These are phyloP conservation scores for Caenorhabditis latens DNA, from an alignment of 1,140 invertebrate genomes.

Conservation along the genomic window DNA sequence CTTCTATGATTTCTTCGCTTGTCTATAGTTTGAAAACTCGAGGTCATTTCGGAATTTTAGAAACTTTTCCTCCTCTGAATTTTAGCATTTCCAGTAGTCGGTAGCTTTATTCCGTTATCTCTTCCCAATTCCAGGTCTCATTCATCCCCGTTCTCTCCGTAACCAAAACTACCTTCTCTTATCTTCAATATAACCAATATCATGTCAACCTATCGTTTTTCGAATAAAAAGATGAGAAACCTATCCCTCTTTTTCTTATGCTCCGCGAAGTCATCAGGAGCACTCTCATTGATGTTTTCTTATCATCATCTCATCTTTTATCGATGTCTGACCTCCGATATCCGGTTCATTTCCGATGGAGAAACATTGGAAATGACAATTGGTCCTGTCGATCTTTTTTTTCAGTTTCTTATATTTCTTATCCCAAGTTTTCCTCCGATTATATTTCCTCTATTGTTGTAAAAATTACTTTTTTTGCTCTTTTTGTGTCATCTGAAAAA, in stretches of 20 bases:
- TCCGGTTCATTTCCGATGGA: constrained; percentile 32
- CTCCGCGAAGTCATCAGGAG: no score
- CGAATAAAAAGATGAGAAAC: constrained; percentile 12
- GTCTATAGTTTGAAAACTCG: no score
- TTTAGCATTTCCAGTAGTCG: no score
- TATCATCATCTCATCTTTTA: constrained; percentile 40
- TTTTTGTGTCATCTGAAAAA: not conserved
- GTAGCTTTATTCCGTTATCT: no score
- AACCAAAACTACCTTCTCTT: not conserved
- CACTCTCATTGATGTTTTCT: not conserved
- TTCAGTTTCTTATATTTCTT: not conserved
- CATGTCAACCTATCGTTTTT: not conserved
- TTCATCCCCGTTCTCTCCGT: not conserved
- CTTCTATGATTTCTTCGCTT: no score
- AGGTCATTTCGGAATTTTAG: no score
- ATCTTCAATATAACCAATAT: not conserved
- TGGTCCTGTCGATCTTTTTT: not conserved
- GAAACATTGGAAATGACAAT: constrained; percentile 53
- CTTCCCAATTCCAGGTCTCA: not conserved
- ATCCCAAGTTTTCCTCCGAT: not conserved
- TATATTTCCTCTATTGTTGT: not conserved
- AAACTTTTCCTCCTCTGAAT: no score
- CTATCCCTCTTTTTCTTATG: not conserved
- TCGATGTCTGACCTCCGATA: constrained; percentile 44
- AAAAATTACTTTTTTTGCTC: not conserved